Base-by-base conservation (phyloP, 2,888 invertebrate genomes). In the Matsumyia berberina region DNA sequence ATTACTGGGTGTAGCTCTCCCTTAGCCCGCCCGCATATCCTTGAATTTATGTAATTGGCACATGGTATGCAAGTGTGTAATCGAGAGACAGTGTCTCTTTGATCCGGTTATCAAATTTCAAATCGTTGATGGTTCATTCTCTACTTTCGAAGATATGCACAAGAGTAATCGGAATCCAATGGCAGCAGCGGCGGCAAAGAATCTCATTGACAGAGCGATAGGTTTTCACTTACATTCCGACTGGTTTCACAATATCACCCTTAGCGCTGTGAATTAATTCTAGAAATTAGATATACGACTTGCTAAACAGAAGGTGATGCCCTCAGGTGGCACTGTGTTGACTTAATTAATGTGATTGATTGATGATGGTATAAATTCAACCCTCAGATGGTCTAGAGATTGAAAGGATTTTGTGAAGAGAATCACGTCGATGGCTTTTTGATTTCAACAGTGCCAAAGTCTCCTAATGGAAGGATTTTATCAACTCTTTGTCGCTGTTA, bases 91-190 rank as follows among this genome's bases (percentile, higher is more conserved):
- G 49, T 12, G 51, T 37, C 42, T 53, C 58, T 78, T 78, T 73
- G 66, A 80, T 67, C 58, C 64, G 51, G 44, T 39, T 82, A 66
- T 77, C 60, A 46, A 60, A 64, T 82, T 53, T 70, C 76, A 70
- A 62, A 44, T 8, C 17, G 24, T n/a, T 5, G 12, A 74, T 44
- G 31, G 19, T 24, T 55, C 33, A 12, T 24, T 44, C 19, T 19
- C 62, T 11, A 44, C 15, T 62, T 64, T 37, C 44, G 46, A 44
- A 64, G 29, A 35, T 35, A 55, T 12, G 6, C 6, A 19, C 19
- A 49, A 5, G 55, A 12, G 55, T 64, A 46, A 74, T 64, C 17
- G 60, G 60, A 72, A 51, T 42, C 49, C 31, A 58, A 24, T 24
- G 24, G 24, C 1, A 3, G 24, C 35, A 35, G 24, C 24, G 39